Conservation (phyloP, 2,888 invertebrate genomes). For the Heliconius ismenius region DNA sequence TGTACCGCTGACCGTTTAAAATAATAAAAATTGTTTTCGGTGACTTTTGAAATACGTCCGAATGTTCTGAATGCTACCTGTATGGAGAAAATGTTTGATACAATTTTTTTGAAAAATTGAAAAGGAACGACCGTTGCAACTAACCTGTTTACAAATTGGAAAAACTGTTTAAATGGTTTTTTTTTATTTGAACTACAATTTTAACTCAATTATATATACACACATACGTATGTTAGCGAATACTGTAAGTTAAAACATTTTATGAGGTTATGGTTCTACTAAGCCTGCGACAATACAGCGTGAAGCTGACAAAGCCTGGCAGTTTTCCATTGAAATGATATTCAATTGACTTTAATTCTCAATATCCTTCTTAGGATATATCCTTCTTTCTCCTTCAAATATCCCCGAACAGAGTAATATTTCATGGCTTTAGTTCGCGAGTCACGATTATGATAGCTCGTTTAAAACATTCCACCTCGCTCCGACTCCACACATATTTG, state of each 20-base stretch:
- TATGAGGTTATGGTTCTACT: too few relatives aligned
- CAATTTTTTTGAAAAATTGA: neutral
- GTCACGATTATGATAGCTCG: constrained; percentile 3
- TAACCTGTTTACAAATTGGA: neutral
- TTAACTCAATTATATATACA: too few relatives aligned
- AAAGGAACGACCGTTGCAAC: neutral
- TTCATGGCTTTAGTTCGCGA: neutral
- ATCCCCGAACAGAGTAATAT: neutral
- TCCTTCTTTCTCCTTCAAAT: too few relatives aligned
- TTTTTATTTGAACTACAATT: too few relatives aligned
- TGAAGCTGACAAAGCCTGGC: too few relatives aligned
- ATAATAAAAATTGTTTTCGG: neutral
- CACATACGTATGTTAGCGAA: too few relatives aligned
- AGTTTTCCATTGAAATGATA: too few relatives aligned
- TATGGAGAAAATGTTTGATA: neutral
- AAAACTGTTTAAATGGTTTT: neutral
- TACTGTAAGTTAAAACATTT: too few relatives aligned
- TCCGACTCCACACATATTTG: neutral
- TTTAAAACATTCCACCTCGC: neutral
- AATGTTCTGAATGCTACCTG: neutral
- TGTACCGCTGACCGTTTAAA: neutral
- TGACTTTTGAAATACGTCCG: neutral
- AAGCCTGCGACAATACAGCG: too few relatives aligned
- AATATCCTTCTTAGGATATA: too few relatives aligned
- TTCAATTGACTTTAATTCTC: too few relatives aligned